These are phyloP conservation scores for Murina feae DNA, from an alignment of 2,113 vertebrate species.

Conservation along the genomic window DNA sequence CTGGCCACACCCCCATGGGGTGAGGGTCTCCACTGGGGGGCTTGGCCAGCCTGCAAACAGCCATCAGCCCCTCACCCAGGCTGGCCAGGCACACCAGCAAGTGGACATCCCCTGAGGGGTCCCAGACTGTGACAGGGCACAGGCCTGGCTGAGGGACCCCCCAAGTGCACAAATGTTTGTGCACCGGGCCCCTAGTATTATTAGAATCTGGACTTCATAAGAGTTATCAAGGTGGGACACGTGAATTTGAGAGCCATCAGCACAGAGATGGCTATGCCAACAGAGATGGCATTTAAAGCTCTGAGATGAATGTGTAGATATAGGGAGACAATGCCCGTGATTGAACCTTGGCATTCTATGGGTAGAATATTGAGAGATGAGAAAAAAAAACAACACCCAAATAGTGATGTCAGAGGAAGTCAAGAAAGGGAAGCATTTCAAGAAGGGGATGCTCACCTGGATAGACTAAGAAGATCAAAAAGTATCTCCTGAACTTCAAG, in stretches of 20 bases:
- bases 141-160: too few relatives aligned
- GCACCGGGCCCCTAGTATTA: too few relatives aligned
- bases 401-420: neutral
- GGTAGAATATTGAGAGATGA: neutral
- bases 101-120: too few relatives aligned
- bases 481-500: neutral
- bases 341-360: neutral
- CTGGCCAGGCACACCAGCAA: too few relatives aligned
- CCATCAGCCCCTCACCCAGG: too few relatives aligned
- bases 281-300: neutral
- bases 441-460: neutral
- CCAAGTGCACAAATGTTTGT: too few relatives aligned
- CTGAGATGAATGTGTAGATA: neutral
- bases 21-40: too few relatives aligned
- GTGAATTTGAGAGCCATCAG: neutral
- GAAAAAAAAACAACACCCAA: neutral
- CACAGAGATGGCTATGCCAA: neutral
- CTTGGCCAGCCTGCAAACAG: too few relatives aligned
- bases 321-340: neutral
- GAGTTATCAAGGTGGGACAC: neutral
- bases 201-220: neutral
- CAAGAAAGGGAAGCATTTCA: neutral
- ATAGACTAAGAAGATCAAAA: neutral
- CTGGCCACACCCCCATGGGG: too few relatives aligned
- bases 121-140: too few relatives aligned